phyloP scores from a whole-genome alignment of 2,888 invertebrate genomes.

The Parnassius glacialis region DNA sequence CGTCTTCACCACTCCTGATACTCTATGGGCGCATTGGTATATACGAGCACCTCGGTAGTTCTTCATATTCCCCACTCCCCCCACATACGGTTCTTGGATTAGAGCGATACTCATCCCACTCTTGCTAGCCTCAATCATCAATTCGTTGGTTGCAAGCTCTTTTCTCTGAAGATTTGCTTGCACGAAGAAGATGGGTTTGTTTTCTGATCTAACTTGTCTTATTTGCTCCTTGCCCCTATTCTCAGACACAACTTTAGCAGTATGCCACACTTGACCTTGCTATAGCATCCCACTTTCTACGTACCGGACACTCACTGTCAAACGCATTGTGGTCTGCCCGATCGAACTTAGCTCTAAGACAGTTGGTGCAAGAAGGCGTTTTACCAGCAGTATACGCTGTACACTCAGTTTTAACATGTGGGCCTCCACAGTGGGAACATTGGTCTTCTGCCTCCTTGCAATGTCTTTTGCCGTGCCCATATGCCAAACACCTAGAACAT shows the following conservation, averaged over 20 bases:
- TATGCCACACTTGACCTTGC: neutral
- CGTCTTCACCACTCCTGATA: no score
- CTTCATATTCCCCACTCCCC: no score
- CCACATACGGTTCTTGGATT: no score
- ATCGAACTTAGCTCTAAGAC: neutral
- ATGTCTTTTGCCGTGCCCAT: neutral
- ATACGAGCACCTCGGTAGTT: no score
- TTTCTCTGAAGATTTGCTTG: no score
- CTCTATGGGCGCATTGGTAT: no score
- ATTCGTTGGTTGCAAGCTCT: no score
- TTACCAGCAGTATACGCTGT: neutral
- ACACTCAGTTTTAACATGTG: neutral
- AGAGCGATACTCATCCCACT: no score
- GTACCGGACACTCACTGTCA: neutral
- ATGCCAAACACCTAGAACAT: neutral
- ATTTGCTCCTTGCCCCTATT: no score
- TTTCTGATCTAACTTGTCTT: no score
- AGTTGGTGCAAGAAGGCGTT: neutral
- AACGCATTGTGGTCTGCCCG: neutral
- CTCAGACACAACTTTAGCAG: neutral
- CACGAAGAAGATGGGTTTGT: no score
- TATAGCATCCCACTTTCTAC: neutral
- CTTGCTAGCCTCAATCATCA: no score
- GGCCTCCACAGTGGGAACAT: neutral
- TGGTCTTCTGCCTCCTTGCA: neutral